Evolutionary conservation across 2,797 vertebrate species (phyloP), one percentile per base, ranked within the genome.

Genomic region (Cyclopterus lumpus): DNA sequence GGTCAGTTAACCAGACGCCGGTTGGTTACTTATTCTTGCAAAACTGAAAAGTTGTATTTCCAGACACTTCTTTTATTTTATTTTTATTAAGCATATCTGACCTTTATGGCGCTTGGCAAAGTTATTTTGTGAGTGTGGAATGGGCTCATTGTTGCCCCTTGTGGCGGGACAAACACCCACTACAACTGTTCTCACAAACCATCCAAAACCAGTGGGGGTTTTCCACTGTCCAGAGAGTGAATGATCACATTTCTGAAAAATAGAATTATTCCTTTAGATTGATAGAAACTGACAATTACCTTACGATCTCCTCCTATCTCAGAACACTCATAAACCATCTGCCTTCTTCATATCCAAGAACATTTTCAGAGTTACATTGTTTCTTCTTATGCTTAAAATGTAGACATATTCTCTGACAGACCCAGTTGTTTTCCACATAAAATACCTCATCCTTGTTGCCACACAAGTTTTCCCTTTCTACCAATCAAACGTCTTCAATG

Each of bases 341-440:
- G 48, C 24, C 26, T 26, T 68, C 32, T n/a, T 58, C 54, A 58
- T 3, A 49, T 32, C 40, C 20, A 59, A 30, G 12, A 72, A 9
- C 14, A 11, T 26, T 67, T 68, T 49, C 55, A 67, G 32, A 63
- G 30, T 67, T 57, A 67, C 40, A 30, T 67, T 22, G 61, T 67
- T 66, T 78, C 57, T 14, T 46, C 67, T 71, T 18, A 26, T 26
- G 11, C 48, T 26, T 22, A 65, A 54, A 63, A 70, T 64, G 0
- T 36, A 6, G 34, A 36, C 8, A 36, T 36, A 36, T 36, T 36
- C 7, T 36, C 34, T 32, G 6, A 5, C 30, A 5, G 30, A 32
- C 30, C 30, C 30, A 32, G 30, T 32, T 32, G 30, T 32, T 32
- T 32, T 32, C 30, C 30, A 32, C 30, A 32, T 38, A 38, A 38